Percentiles rank a stretch among this genome's conserved stretches.
Evolutionary conservation across 1,140 invertebrate species (phyloP).

Genomic region (Hycleus cichorii): DNA sequence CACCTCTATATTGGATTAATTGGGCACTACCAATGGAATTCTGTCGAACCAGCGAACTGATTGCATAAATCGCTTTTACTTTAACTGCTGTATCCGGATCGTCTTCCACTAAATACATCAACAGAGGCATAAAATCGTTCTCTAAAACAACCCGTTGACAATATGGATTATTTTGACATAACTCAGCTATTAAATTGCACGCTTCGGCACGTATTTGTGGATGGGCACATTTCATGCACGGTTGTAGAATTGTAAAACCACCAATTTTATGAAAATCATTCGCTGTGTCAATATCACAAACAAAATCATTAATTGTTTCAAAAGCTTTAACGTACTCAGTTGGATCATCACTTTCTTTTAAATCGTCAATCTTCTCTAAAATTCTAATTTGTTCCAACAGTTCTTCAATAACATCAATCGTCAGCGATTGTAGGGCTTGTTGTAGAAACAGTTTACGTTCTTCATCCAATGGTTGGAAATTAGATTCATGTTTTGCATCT

Average conservation of each 20-base stretch:
- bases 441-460: conserved; percentile 58
- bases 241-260: conserved; percentile 60
- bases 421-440: conserved; percentile 57
- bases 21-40: conserved; percentile 48
- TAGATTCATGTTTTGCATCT: conserved; percentile 44
- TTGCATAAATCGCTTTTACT: conserved; percentile 63
- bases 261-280: conserved; percentile 78
- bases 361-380: conserved; percentile 44
- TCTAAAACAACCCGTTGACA: conserved; percentile 61
- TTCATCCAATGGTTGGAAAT: conserved; percentile 50
- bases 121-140: conserved; percentile 52
- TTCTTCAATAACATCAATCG: conserved; percentile 56
- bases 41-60: conserved; percentile 63
- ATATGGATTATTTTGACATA: conserved; percentile 73
- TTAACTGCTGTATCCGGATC: conserved; percentile 52
- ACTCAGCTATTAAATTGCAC: conserved; percentile 60
- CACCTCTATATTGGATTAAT: conserved; percentile 56
- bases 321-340: conserved; percentile 49
- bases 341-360: conserved; percentile 46
- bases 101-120: conserved; percentile 57
- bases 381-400: conserved; percentile 53
- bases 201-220: conserved; percentile 52
- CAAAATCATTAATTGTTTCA: conserved; percentile 54
- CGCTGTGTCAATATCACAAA: conserved; percentile 65
- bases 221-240: conserved; percentile 56